phyloP scores from a whole-genome alignment of 2,113 vertebrate genomes.

The Thamnophis sirtalis region DNA sequence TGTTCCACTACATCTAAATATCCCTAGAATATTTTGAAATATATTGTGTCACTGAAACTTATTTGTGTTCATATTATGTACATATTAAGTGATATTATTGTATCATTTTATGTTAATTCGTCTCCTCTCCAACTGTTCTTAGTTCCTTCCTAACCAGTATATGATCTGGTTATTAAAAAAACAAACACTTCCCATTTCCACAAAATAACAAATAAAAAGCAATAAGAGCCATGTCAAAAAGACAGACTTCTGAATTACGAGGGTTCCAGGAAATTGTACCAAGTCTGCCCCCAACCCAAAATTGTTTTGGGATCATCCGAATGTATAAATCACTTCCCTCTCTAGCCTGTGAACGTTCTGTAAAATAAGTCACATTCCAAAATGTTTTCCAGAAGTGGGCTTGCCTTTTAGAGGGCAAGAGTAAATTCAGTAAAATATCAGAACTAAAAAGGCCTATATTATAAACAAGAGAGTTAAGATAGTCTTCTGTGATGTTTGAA shows the following conservation, averaged over 20 bases:
- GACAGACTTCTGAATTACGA: neutral
- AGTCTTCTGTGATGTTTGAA: constrained; percentile 72
- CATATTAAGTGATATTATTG: neutral
- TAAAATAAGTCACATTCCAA: neutral
- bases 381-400: neutral
- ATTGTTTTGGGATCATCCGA: neutral
- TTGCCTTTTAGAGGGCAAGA: constrained; percentile 24
- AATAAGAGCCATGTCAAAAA: neutral
- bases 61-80: neutral
- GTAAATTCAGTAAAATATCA: constrained; percentile 33
- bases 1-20: neutral
- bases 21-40: neutral
- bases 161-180: neutral
- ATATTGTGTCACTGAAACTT: neutral
- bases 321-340: neutral
- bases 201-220: neutral
- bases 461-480: constrained; percentile 73
- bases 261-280: neutral
- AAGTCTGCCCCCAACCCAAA: neutral
- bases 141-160: neutral
- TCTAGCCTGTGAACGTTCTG: neutral
- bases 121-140: neutral
- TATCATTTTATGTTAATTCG: neutral
- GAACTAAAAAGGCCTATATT: constrained; percentile 53
- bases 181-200: neutral